Evolutionary conservation across 2,113 vertebrate genomes (phyloP), one percentile per base, ranked within the genome.

Genomic region (Hipposideros armiger): DNA sequence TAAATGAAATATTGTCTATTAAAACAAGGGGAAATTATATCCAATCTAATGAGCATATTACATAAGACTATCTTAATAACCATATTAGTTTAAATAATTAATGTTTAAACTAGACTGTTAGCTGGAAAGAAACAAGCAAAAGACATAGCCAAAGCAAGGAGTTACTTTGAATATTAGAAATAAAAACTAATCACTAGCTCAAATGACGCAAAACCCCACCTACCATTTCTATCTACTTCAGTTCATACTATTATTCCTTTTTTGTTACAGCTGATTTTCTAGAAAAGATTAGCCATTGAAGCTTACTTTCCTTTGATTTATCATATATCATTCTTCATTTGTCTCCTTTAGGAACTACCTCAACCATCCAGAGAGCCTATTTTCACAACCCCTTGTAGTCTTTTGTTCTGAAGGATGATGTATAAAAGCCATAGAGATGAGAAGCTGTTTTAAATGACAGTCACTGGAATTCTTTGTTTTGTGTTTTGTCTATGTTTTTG

Each of bases 381-480:
- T 91, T 32, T 94, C 62, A 94, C 40, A 97, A 26, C 1, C 2
- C 4, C 32, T n/a, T 92, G 24, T 92, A 60, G 92, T 72, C 42
- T 54, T 93, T 86, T 28, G 36, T 92, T 81, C 54, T 77, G 45
- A 69, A 74, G 24, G 58, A 83, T 94, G 50, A 30, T 11, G 4
- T 32, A 22, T 36, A 73, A 28, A 50, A 90, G 26, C 67, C 5
- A 32, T 30, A 26, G 9, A 40, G 8, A 22, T 76, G 11, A 92
- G 45, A 80, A 90, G 17, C 32, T 60, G 6, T 85, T 90, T 58
- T 67, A 69, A 19, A 54, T 66, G 45, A 50, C 19, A 70, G 28
- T 87, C 60, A 16, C 7, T 77, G 30, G n/a, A 60, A 56, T 76
- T 54, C 69, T 89, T 7, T 47, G 47, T 47, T 7, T 47, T 47